Conservation (phyloP, 1,140 invertebrate species). For the Microplitis mediator region DNA sequence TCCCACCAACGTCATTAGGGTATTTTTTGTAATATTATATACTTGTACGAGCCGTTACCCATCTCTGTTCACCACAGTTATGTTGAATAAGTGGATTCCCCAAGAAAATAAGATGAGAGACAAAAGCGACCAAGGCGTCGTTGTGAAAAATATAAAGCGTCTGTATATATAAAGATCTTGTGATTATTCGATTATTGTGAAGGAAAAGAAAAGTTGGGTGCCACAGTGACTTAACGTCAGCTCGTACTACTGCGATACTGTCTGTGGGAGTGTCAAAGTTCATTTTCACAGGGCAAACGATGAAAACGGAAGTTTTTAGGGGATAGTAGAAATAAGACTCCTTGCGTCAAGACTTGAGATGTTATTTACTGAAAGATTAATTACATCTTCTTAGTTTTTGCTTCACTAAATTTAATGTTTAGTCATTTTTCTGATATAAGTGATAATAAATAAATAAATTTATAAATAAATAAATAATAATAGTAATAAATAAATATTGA, state of each 20-base stretch:
- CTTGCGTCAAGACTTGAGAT: background rate
- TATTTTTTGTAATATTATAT: slow-evolving; percentile 35
- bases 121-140: background rate
- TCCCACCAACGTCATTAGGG: slow-evolving; percentile 2
- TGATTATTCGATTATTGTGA: slow-evolving; percentile 23
- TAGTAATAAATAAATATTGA: background rate
- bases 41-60: background rate
- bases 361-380: background rate
- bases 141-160: slow-evolving; percentile 17
- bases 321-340: background rate
- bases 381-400: background rate
- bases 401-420: background rate
- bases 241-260: background rate
- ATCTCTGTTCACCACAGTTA: background rate
- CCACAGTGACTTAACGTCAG: background rate
- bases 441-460: too few relatives aligned
- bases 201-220: slow-evolving; percentile 20
- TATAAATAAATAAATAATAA: background rate
- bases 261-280: slow-evolving; percentile 9
- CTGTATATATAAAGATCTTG: background rate
- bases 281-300: background rate
- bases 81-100: slow-evolving; percentile 26
- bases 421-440: too few relatives aligned
- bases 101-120: background rate
- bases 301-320: background rate